phyloP scores from a whole-genome alignment of 2,888 invertebrate species.

The Ophioninae sp. region DNA sequence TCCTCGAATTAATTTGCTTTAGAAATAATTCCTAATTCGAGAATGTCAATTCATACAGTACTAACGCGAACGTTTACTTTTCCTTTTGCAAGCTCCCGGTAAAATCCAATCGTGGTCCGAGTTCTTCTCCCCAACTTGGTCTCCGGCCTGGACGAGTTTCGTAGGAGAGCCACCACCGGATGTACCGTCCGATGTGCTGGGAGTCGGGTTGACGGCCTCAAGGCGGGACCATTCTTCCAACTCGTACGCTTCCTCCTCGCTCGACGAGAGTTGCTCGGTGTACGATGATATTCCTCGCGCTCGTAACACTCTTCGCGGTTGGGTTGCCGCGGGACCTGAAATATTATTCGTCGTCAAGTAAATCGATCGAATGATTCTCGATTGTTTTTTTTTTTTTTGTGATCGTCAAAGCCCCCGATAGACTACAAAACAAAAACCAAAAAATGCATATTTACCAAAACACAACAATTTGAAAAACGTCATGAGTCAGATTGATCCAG shows the following conservation, averaged over 20 bases:
- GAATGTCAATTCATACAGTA: slow-evolving; percentile 5
- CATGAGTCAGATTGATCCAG: too few species aligned
- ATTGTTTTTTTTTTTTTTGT: too few species aligned
- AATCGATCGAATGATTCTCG: neutral
- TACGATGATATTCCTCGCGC: slow-evolving; percentile 78
- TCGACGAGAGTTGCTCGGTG: slow-evolving; percentile 76
- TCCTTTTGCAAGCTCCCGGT: slow-evolving; percentile 78
- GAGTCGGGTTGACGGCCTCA: slow-evolving; percentile 72
- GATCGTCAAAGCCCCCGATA: too few species aligned
- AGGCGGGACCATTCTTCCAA: slow-evolving; percentile 76
- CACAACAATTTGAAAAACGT: too few species aligned
- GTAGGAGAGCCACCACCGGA: slow-evolving; percentile 67
- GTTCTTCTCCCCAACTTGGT: slow-evolving; percentile 73
- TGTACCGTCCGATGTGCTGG: slow-evolving; percentile 70
- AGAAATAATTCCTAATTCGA: too few species aligned
- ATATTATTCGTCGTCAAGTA: neutral
- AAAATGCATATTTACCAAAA: too few species aligned
- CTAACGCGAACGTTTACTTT: slow-evolving; percentile 76
- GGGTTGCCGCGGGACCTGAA: slow-evolving; percentile 60
- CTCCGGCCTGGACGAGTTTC: slow-evolving; percentile 67
- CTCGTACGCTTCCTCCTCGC: slow-evolving; percentile 75
- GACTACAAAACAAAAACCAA: too few species aligned
- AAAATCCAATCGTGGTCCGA: slow-evolving; percentile 79
- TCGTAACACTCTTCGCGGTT: slow-evolving; percentile 75
- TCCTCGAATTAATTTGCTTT: too few species aligned